A percentile compares a stretch with the other conserved stretches of the same genome.
Evolutionary conservation across 2,888 invertebrate species (phyloP).

Genomic region (Pimpla rufipes): DNA sequence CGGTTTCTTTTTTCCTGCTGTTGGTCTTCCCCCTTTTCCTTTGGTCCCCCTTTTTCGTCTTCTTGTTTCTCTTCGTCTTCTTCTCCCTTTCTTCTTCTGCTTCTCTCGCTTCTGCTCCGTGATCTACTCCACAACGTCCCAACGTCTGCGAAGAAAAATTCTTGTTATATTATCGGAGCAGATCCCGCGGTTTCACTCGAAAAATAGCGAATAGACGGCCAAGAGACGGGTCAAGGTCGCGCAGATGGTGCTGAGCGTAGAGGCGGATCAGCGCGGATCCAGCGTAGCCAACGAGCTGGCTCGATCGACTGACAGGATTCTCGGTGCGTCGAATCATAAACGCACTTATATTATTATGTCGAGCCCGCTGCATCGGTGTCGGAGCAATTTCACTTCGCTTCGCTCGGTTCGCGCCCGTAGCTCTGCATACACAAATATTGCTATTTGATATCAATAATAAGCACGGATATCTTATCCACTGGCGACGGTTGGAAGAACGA

Average conservation of each 20-base stretch:
- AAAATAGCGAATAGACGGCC: background rate
- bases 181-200: background rate
- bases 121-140: background rate
- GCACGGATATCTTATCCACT: background rate
- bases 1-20: constrained; percentile 39
- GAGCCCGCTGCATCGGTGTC: constrained; percentile 7
- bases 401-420: background rate
- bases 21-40: background rate
- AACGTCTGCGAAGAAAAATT: background rate
- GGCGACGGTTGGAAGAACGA: background rate
- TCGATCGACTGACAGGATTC: constrained; percentile 76
- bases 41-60: constrained; percentile 3
- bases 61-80: background rate
- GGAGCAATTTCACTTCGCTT: constrained; percentile 52
- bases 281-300: constrained; percentile 59
- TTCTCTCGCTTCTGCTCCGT: background rate
- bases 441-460: constrained; percentile 5
- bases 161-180: background rate
- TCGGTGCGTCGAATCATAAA: constrained; percentile 75
- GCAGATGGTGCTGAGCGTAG: background rate
- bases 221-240: constrained; percentile 56
- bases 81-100: background rate
- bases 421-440: background rate
- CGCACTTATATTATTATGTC: constrained; percentile 73
- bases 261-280: constrained; percentile 21